Evolutionary conservation across 1,140 invertebrate genomes (phyloP), one percentile per base, ranked within the genome.

Genomic region (Episyrphus balteatus): DNA sequence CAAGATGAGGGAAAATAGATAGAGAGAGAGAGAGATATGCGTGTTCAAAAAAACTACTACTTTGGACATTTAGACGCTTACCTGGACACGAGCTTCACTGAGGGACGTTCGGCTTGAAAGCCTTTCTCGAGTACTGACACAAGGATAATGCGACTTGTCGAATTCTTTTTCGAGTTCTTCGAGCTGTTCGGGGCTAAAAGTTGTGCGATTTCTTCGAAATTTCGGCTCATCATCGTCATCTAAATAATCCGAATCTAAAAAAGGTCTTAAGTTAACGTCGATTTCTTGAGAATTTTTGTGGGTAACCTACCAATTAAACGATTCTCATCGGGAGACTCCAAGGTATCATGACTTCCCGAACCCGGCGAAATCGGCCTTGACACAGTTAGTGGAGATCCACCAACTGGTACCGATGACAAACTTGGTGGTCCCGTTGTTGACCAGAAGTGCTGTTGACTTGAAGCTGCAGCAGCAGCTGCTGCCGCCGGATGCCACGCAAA

Each of bases 31-130:
- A 14, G n/a, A 19, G 17, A 44, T 21, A 21, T 17, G 13, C 13
- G 13, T 42, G 14, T 17, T 42, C 7, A 15, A 15, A 10, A 6
- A 19, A 2, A 17, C 19, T 13, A 42, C 12, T 17, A 2, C 1
- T 13, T 21, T 18, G 12, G 14, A 21, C 15, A 18, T 46, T 36
- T 14, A 30, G 31, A 1, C 8, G 42, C 73, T 75, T 74, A 96
- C 92, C 86, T 97, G 93, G 11, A 97, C 92, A 66, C 92, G 75
- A 5, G 92, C 92, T 73, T 97, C 92, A n/a, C 89, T 92, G 11
- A 98, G 70, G 10, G 86, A 88, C 0, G 92, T 96, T 68, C 93
- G 91, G 42, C 86, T 86, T 1, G 92, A 92, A 17, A 98, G 73
- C 46, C 89, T 70, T 62, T 96, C 92, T 38, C 92, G 74, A 0